phyloP scores from a whole-genome alignment of 2,888 invertebrate genomes.

The Sphinx pinastri region DNA sequence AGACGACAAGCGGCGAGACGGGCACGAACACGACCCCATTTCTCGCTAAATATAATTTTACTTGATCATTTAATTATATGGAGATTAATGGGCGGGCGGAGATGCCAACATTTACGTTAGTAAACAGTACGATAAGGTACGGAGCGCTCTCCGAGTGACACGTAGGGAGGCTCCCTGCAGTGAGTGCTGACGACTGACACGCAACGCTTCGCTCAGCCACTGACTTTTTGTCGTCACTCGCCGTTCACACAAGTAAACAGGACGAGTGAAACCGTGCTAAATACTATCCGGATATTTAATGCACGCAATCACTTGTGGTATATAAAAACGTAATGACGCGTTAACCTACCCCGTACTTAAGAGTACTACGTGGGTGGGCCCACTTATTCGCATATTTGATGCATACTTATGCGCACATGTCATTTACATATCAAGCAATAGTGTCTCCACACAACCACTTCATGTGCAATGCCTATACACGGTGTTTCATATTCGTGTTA shows the following conservation, averaged over 20 bases:
- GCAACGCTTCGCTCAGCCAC: conserved; percentile 29
- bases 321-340: conserved; percentile 26
- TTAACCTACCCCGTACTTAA: conserved; percentile 30
- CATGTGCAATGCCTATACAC: neutral
- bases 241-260: conserved; percentile 17
- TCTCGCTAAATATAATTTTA: conserved; percentile 81
- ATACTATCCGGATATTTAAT: conserved; percentile 27
- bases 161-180: conserved; percentile 42
- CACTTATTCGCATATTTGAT: conserved; percentile 41
- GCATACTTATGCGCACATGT: conserved; percentile 46
- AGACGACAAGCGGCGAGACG: conserved; percentile 55
- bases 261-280: conserved; percentile 23
- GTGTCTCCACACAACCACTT: conserved; percentile 35
- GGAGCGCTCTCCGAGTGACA: conserved; percentile 52
- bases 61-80: conserved; percentile 84
- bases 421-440: conserved; percentile 47
- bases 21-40: conserved; percentile 73
- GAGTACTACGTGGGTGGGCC: conserved; percentile 49
- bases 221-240: conserved; percentile 43
- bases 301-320: conserved; percentile 17
- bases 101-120: conserved; percentile 76
- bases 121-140: conserved; percentile 69
- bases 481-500: conserved; percentile 11
- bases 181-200: conserved; percentile 27
- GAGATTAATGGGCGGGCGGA: conserved; percentile 77